Conservation (phyloP, 1,140 invertebrate species). For the roundworm (Caenorhabditis elegans) region DNA sequence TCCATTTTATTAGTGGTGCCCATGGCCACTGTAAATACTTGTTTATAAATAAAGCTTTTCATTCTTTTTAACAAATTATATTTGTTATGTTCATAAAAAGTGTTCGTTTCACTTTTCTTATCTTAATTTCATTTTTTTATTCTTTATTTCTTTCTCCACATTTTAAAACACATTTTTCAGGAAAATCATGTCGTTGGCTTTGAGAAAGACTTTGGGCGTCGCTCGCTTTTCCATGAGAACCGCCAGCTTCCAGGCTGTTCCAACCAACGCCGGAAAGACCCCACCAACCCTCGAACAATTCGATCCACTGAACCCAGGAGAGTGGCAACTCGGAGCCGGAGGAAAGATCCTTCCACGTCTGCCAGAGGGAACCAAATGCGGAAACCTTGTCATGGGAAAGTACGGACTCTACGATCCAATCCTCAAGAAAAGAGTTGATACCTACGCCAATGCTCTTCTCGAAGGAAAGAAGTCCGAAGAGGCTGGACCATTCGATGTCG, state of each 20-base stretch:
- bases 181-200: conserved; percentile 37
- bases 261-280: conserved; percentile 56
- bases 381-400: conserved; percentile 65
- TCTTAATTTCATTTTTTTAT: not conserved
- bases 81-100: not conserved
- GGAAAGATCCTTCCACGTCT: conserved; percentile 66
- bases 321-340: conserved; percentile 61
- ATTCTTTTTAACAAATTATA: not conserved
- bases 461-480: conserved; percentile 59
- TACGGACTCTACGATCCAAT: conserved; percentile 63
- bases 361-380: conserved; percentile 62
- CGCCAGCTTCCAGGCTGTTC: conserved; percentile 44
- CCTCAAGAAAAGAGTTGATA: conserved; percentile 55
- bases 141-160: not conserved
- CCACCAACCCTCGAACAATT: conserved; percentile 60
- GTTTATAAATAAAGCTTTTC: not conserved
- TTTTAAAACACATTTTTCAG: conserved; percentile 8
- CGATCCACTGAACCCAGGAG: conserved; percentile 63
- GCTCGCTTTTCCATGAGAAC: conserved; percentile 35
- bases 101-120: not conserved
- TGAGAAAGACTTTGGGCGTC: conserved; percentile 41
- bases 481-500: conserved; percentile 51
- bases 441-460: conserved; percentile 53
- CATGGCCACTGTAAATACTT: not conserved
- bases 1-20: not conserved